Base-by-base conservation (phyloP, 2,888 invertebrate genomes). In the Zeuzera pyrina region DNA sequence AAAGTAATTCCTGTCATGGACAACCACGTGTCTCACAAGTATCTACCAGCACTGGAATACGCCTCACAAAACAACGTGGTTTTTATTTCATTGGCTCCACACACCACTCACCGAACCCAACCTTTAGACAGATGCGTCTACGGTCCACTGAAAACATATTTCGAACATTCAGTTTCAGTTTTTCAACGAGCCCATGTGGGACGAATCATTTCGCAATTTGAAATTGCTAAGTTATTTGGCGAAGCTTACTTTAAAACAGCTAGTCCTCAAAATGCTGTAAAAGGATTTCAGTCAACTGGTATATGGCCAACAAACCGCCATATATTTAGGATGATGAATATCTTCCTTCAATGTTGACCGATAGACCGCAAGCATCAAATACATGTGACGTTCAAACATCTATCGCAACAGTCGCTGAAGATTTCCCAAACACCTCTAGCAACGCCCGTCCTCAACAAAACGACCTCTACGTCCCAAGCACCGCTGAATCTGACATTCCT, bases 221-320 rank as follows among this genome's bases (percentile, higher is more conserved):
- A 43, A 8, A 33, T 43, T 10, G 40, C 43, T 2, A 29, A 31
- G 21, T 31, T 39, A 13, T 36, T 39, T 33, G 33, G 29, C 12
- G 34, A 34, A 15, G 41, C 43, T 21, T 45, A 45, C 33, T 26
- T 39, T 33, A 35, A 36, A 41, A 39, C 42, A 14, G 39, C 46
- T 11, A 45, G 32, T 33, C 29, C 41, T 11, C 42, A 43, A 25
- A 43, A 43, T 26, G 45, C 43, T 16, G 24, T 45, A 12, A 39
- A 36, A 23, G 45, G 45, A 2, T 47, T 47, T 36, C 23, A 33
- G 4, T 38, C 33, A 12, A 42, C 44, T 15, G 40, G 45, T 12
- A 16, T 45, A 6, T 47, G 36, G 37, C 41, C 43, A 12, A 32
- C 39, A 23, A 38, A 44, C 35, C 27, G 38, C n/a, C 10, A 42